phyloP scores from a whole-genome alignment of 2,113 vertebrate species.

The Perca flavescens region DNA sequence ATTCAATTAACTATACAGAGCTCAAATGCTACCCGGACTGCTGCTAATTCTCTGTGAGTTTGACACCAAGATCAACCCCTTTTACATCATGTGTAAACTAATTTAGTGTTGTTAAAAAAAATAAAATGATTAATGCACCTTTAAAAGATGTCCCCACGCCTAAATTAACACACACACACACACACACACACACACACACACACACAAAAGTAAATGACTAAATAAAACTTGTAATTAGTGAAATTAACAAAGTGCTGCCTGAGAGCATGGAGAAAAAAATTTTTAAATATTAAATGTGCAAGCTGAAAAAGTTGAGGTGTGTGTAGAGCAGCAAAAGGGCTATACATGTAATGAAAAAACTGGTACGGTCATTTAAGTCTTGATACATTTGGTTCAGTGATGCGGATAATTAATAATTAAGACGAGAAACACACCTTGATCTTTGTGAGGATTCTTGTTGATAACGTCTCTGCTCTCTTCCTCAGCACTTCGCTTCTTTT shows the following conservation, averaged over 20 bases:
- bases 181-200: background rate
- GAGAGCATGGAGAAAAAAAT: too few species aligned
- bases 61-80: background rate
- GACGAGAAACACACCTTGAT: conserved; percentile 67
- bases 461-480: conserved; percentile 44
- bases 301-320: background rate
- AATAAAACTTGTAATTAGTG: background rate
- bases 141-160: background rate
- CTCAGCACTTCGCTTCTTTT: conserved; percentile 71
- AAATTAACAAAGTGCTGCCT: background rate
- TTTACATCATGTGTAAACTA: background rate
- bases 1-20: too few species aligned
- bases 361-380: background rate
- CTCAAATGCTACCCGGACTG: background rate
- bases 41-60: background rate
- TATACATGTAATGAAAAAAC: background rate
- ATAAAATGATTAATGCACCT: background rate
- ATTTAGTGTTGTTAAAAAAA: background rate
- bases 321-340: background rate
- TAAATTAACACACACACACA: background rate
- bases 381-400: conserved; percentile 1
- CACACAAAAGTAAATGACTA: background rate
- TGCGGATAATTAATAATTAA: background rate
- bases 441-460: conserved; percentile 60
- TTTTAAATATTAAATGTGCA: background rate